Percentiles rank a stretch among this genome's conserved stretches.
These are phyloP conservation scores for Abramis brama DNA, from an alignment of 2,113 vertebrate species.

Conservation along the genomic window DNA sequence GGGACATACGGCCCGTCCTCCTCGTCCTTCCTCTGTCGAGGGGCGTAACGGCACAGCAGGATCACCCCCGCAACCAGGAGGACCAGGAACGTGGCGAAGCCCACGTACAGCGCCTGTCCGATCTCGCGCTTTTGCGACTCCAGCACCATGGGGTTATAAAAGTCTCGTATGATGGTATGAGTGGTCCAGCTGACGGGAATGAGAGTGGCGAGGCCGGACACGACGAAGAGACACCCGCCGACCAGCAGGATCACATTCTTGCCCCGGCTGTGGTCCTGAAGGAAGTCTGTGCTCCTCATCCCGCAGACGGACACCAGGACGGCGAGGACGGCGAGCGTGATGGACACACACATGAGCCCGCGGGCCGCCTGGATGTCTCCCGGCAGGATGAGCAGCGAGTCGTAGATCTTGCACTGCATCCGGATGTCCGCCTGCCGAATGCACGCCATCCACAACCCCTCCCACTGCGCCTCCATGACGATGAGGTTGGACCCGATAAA, in stretches of 20 bases:
- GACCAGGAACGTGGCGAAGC: constrained; percentile 48
- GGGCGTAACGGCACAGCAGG: not conserved
- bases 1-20: not conserved
- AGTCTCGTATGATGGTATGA: constrained; percentile 51
- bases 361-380: constrained; percentile 70
- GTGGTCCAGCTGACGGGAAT: constrained; percentile 59
- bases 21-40: not conserved
- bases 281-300: constrained; percentile 54
- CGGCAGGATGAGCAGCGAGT: constrained; percentile 75
- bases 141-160: constrained; percentile 52
- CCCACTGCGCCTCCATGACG: constrained; percentile 68
- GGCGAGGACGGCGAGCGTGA: constrained; percentile 62
- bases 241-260: constrained; percentile 49
- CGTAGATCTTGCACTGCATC: constrained; percentile 78
- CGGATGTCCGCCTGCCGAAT: constrained; percentile 68
- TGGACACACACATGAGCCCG: constrained; percentile 76
- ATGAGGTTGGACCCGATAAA: constrained; percentile 70
- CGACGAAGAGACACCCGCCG: constrained; percentile 56
- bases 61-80: constrained; percentile 32
- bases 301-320: constrained; percentile 69
- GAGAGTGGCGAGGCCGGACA: constrained; percentile 38
- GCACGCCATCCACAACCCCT: constrained; percentile 85
- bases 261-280: not conserved
- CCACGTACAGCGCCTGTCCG: constrained; percentile 57
- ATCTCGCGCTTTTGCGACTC: constrained; percentile 53